Evolutionary conservation across 30 jellyfish, hydroid and myxozoan species (phyloP), one percentile per base, ranked within the genome.

Genomic region (Catostylus mosaicus): DNA sequence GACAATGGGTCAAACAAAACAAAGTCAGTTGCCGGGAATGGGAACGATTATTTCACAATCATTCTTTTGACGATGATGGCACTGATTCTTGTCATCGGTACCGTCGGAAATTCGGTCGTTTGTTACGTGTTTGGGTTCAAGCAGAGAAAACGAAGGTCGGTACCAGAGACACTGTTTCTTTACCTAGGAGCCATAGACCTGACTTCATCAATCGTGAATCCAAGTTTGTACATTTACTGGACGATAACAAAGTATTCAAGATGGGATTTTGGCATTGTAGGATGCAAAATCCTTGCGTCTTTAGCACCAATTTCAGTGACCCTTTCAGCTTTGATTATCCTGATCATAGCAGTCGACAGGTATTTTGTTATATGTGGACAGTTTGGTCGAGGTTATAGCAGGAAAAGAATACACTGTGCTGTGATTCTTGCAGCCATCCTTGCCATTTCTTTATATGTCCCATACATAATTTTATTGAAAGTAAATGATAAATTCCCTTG

Each of bases 261-360:
- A 37, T 94, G 99, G 99, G 96, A 88, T 71, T 88, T 88, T 45
- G 97, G 99, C 37, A 82, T 73, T 48, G 67, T 93, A 24, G 97
- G 95, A 16, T 94, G 99, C 90, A 94, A 88, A 85, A 20, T 88
- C 30, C 85, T 88, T 27, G 87, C 85, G 26, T 87, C 95, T 22
- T 32, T 94, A 33, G 96, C 95, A 26, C 89, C 97, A 23, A 76
- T 80, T 22, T 97, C 95, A 5, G 89, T 94, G 22, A 94, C 95
- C 16, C 65, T 88, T 9, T 94, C 99, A 18, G 97, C 94, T 35
- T 69, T 96, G 72, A 59, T 94, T 24, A 89, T 94, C 18, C 82
- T 78, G 34, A 85, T 94, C 22, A 66, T 94, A 8, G 96, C 99
- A 47, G 67, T 94, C 19, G 99, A 94, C 71, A 76, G 99, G 8